Conservation (phyloP, 2,888 invertebrate species). For the Epicampocera succincta region DNA sequence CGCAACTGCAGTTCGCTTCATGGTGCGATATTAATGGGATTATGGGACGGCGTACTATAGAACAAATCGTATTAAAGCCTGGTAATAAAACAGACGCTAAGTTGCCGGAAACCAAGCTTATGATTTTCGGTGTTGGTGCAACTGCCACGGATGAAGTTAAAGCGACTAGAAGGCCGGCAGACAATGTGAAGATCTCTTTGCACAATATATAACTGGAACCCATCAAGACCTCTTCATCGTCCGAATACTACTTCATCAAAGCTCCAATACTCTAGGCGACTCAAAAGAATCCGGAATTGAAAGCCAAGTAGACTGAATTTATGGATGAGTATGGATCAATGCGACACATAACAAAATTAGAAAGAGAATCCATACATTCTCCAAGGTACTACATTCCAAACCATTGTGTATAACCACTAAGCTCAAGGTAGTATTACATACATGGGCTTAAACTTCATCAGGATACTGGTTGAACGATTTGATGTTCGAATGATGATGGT, state of each 20-base stretch:
- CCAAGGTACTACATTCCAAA: conserved; percentile 2
- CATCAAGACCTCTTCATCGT: neutral
- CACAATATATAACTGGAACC: neutral
- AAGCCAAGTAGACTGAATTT: neutral
- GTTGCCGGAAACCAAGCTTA: too few relatives aligned
- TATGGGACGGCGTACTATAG: too few relatives aligned
- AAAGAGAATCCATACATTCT: neutral
- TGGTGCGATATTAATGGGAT: too few relatives aligned
- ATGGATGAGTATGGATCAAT: neutral
- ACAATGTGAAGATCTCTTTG: neutral
- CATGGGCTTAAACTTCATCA: neutral
- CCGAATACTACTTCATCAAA: neutral
- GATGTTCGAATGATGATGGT: neutral
- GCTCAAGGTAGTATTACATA: neutral
- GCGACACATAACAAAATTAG: conserved; percentile 5
- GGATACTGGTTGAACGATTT: neutral
- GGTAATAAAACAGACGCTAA: too few relatives aligned
- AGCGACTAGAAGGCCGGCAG: too few relatives aligned
- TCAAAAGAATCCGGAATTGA: neutral
- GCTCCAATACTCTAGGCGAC: neutral
- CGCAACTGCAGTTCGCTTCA: too few relatives aligned
- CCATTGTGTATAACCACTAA: neutral
- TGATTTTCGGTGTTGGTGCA: too few relatives aligned
- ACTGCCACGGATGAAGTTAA: too few relatives aligned
- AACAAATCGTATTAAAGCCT: too few relatives aligned